phyloP scores from a whole-genome alignment of 2,888 invertebrate species.

The Lobophora halterata region DNA sequence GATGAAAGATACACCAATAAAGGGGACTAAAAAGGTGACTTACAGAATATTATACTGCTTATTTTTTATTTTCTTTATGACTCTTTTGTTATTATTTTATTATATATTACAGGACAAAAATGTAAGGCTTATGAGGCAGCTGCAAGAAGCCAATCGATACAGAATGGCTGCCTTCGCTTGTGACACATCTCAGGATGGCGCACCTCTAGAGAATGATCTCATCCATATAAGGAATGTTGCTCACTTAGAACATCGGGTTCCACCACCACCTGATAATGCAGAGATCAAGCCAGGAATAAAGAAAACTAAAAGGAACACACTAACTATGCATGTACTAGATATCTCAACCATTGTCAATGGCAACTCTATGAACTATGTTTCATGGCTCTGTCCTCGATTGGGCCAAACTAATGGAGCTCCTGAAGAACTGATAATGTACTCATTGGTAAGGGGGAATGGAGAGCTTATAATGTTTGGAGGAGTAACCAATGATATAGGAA shows the following conservation, averaged over 20 bases:
- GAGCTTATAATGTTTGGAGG: conserved; percentile 98
- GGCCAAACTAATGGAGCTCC: conserved; percentile 86
- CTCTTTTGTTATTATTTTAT: too few relatives aligned
- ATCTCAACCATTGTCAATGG: conserved; percentile 86
- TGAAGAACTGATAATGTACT: conserved; percentile 94
- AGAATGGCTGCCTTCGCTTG: conserved; percentile 79
- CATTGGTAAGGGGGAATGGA: conserved; percentile 92
- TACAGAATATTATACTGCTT: background rate
- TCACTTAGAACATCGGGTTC: conserved; percentile 57
- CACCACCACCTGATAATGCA: conserved; percentile 53
- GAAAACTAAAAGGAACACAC: conserved; percentile 83
- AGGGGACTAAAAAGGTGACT: conserved; percentile 57
- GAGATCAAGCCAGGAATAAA: conserved; percentile 73
- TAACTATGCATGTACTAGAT: conserved; percentile 93
- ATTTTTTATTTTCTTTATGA: conserved; percentile 16
- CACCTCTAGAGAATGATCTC: conserved; percentile 68
- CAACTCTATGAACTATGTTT: conserved; percentile 82
- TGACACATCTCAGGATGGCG: conserved; percentile 55
- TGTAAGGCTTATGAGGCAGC: conserved; percentile 69
- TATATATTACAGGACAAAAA: conserved; percentile 76
- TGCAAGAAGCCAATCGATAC: conserved; percentile 75
- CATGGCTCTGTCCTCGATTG: conserved; percentile 86
- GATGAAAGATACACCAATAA: conserved; percentile 60
- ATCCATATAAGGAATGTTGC: conserved; percentile 74
- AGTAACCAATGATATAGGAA: conserved; percentile 88